Percentiles rank a stretch among this genome's conserved stretches.
Evolutionary conservation across 2,113 vertebrate species (phyloP).

Genomic region (Stegostoma tigrinum): DNA sequence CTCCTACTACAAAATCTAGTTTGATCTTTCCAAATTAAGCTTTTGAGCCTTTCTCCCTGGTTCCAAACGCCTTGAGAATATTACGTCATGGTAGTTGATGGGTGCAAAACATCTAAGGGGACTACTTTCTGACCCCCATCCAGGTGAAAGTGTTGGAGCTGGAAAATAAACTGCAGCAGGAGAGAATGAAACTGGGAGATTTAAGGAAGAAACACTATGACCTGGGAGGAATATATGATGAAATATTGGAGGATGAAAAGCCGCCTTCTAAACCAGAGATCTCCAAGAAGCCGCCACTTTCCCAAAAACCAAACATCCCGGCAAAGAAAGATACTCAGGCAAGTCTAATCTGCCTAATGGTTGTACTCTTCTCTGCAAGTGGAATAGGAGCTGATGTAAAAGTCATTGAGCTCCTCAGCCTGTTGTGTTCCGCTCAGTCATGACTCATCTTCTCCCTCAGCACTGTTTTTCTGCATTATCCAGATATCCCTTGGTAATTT

Average conservation of each 20-base stretch:
- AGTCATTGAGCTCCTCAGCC: too few relatives aligned
- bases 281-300: slow-evolving; percentile 72
- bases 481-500: too few relatives aligned
- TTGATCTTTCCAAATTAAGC: not conserved
- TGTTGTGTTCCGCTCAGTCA: too few relatives aligned
- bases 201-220: slow-evolving; percentile 84
- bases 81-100: not conserved
- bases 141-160: slow-evolving; percentile 93
- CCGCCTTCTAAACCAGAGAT: slow-evolving; percentile 48
- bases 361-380: not conserved
- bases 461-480: too few relatives aligned
- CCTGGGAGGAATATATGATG: slow-evolving; percentile 56
- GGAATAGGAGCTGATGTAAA: too few relatives aligned
- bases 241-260: not conserved
- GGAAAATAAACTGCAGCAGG: slow-evolving; percentile 74
- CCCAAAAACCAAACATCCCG: slow-evolving; percentile 70
- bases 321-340: slow-evolving; percentile 52
- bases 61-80: not conserved
- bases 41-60: not conserved
- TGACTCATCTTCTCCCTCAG: too few relatives aligned
- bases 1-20: not conserved
- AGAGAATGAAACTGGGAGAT: slow-evolving; percentile 79
- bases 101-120: too few relatives aligned
- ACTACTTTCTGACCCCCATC: not conserved
- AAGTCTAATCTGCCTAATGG: slow-evolving; percentile 29